A percentile compares a stretch with the other conserved stretches of the same genome.
phyloP scores from a whole-genome alignment of 2,888 invertebrate species.

The Halocaridina rubra region DNA sequence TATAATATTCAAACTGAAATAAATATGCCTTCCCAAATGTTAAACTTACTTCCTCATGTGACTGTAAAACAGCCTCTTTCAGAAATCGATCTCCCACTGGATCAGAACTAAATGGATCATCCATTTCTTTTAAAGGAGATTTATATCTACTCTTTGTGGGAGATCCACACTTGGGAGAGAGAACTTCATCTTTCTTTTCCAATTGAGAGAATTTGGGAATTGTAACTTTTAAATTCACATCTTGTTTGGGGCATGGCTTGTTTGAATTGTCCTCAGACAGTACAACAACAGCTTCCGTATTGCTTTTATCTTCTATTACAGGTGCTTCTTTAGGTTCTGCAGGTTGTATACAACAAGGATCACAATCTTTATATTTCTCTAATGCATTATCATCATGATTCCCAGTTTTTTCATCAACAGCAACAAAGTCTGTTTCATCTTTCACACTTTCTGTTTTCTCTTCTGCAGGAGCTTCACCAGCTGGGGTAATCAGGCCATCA shows the following conservation, averaged over 20 bases:
- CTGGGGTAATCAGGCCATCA: slow-evolving; percentile 22
- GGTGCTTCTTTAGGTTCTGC: neutral
- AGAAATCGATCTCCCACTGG: slow-evolving; percentile 47
- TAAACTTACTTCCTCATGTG: slow-evolving; percentile 54
- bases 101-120: slow-evolving; percentile 34
- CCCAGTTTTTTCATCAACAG: neutral
- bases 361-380: neutral
- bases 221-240: neutral
- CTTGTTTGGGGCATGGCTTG: neutral
- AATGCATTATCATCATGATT: too few species aligned
- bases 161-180: neutral
- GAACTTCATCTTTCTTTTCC: neutral
- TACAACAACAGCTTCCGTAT: neutral
- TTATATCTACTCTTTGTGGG: slow-evolving; percentile 20
- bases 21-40: too few species aligned
- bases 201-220: neutral
- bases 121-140: slow-evolving; percentile 11
- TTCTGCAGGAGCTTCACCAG: neutral
- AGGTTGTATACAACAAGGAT: neutral
- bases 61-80: slow-evolving; percentile 21
- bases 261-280: neutral
- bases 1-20: too few species aligned
- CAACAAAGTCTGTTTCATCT: neutral
- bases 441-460: neutral
- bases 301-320: neutral